Base-by-base conservation (phyloP, 2,888 invertebrate species). In the Helleia helle region DNA sequence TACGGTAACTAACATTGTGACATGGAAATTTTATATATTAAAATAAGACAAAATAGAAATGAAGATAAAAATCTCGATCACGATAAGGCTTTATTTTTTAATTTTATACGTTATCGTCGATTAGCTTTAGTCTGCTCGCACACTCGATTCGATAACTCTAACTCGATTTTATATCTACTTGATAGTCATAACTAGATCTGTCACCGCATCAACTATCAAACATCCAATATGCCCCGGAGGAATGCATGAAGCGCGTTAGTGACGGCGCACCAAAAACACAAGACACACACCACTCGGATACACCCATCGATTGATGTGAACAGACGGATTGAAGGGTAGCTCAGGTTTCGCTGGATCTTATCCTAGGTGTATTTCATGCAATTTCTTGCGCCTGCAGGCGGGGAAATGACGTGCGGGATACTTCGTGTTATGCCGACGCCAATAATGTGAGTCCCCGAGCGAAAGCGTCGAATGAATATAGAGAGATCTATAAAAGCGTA, bases 131-230 rank as follows among this genome's bases (percentile, higher is more conserved):
- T n/a, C n/a, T n/a, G n/a, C n/a, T n/a, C n/a, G n/a, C n/a, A n/a
- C n/a, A n/a, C n/a, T n/a, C n/a, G n/a, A n/a, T n/a, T n/a, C n/a
- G n/a, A n/a, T n/a, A n/a, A n/a, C n/a, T n/a, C n/a, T n/a, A 31
- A 17, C 11, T 22, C 17, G 15, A 24, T 38, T 14, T 13, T 11
- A 30, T 39, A 22, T 22, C 4, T 22, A n/a, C n/a, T n/a, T n/a
- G n/a, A 70, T 68, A 60, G 64, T 65, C 59, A 62, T 79, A 79
- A 80, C 80, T 71, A 76, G 79, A 80, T 79, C 76, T 71, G 61
- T 63, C 58, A 64, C 63, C 62, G 69, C 65, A 69, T 68, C 71
- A 80, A 74, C 71, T 79, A 79, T 70, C 70, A 65, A 75, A 75
- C 73, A 64, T 74, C 66, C 74, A 71, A 76, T 76, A 75, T 67